Evolutionary conservation across 2,888 invertebrate genomes (phyloP), one percentile per base, ranked within the genome.

Genomic region (Diaprepes abbreviatus): DNA sequence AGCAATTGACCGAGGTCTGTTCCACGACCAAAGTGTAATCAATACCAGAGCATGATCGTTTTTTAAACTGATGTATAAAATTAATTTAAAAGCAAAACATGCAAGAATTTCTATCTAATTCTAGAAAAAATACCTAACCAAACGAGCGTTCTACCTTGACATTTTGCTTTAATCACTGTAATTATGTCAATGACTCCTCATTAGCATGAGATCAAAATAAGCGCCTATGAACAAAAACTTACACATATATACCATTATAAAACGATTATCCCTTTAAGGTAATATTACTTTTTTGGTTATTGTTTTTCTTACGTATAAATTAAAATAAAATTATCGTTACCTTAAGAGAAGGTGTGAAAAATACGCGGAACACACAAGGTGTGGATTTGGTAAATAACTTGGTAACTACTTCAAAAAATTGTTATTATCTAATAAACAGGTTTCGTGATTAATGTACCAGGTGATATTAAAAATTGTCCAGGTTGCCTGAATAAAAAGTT

Each of bases 111-210:
- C 43, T 19, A 48, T 48, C 24, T 28, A 48, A 24, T 28, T 28
- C 9, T 28, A 14, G 28, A 48, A 48, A 48, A 48, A 48, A 48
- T 28, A 48, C 28, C 12, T 14, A 28, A 17, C 17, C 17, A 19
- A 48, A 28, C 48, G n/a, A 24, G 48, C 48, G 1, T 19, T 48
- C 38, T 33, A 24, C 52, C 62, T 63, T 63, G 62, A 63, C 62
- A 63, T 63, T 62, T 63, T 24, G 4, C 28, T 24, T 38, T 63
- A 52, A 63, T 63, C 38, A 50, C 52, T 35, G 62, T 36, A 63
- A 63, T 63, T 63, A 63, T 50, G 52, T 52, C 38, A 63, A 52
- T 63, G 52, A 52, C 38, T 63, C 19, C 62, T 38, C 14, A 63
- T 63, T 63, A 63, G 38, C 38, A 28, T 52, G 24, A 63, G 36